A percentile compares a stretch with the other conserved stretches of the same genome.
These are phyloP conservation scores for Phytoseiulus persimilis DNA, from an alignment of 2,888 invertebrate genomes.

Conservation along the genomic window DNA sequence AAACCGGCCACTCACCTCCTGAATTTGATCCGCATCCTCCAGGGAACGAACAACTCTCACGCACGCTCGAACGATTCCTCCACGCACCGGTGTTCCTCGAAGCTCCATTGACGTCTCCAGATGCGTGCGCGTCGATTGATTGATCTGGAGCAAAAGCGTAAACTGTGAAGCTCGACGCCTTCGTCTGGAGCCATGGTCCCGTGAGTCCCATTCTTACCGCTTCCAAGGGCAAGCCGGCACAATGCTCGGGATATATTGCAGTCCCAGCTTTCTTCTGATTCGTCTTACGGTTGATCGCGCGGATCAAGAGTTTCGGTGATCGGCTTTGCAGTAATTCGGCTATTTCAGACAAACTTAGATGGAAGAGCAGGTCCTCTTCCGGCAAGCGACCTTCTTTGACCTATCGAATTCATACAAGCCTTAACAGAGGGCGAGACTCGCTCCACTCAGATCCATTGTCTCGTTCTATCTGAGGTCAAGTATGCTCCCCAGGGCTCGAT, in stretches of 20 bases:
- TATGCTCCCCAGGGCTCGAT: no score
- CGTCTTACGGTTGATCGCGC: neutral
- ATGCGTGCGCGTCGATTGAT: neutral
- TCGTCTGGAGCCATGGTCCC: no score
- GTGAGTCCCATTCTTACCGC: neutral
- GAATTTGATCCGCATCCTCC: constrained; percentile 57
- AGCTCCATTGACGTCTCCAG: constrained; percentile 46
- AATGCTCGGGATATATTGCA: constrained; percentile 26
- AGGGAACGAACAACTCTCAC: constrained; percentile 65
- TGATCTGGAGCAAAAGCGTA: neutral
- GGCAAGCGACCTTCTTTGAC: constrained; percentile 60
- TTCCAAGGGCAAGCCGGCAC: neutral
- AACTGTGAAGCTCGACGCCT: no score
- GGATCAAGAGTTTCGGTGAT: constrained; percentile 51
- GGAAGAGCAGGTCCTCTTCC: constrained; percentile 59
- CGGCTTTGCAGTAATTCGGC: constrained; percentile 54
- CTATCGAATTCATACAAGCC: neutral
- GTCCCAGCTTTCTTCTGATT: neutral
- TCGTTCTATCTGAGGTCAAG: no score
- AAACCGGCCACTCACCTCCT: constrained; percentile 36
- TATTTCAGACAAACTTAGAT: constrained; percentile 62
- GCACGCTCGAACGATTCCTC: constrained; percentile 60
- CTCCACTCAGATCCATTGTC: no score
- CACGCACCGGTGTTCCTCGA: constrained; percentile 63
- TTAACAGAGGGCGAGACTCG: no score